Evolutionary conservation across 92 coral and sea anemone species (phyloP).

Genomic region (Blastomussa wellsi): DNA sequence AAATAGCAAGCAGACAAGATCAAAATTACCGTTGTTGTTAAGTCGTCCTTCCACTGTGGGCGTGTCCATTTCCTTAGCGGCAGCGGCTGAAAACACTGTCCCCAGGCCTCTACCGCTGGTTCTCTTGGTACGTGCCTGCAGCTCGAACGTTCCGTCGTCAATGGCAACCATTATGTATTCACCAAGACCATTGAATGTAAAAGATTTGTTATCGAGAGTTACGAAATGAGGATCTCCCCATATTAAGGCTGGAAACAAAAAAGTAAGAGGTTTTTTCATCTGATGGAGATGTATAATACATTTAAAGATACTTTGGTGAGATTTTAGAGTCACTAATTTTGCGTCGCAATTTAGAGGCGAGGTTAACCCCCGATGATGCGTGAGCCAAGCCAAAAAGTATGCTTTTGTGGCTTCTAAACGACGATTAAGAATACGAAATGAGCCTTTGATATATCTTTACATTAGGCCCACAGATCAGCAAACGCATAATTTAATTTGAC

Average conservation of each 20-base stretch:
- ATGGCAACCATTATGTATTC: conserved; percentile 72
- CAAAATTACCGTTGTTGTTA: background rate
- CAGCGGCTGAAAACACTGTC: conserved; percentile 63
- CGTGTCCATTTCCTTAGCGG: conserved; percentile 22
- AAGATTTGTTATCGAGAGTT: conserved; percentile 52
- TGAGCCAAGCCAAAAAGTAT: background rate
- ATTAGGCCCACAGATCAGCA: too few species aligned
- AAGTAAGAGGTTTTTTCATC: background rate
- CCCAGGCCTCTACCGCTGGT: conserved; percentile 68
- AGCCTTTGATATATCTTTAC: too few species aligned
- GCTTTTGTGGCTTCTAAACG: background rate
- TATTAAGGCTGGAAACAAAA: conserved; percentile 49
- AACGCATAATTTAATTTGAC: too few species aligned
- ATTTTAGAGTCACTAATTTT: too few species aligned
- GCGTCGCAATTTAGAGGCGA: background rate
- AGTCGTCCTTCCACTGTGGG: conserved; percentile 33
- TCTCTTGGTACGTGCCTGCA: conserved; percentile 76
- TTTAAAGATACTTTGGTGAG: too few species aligned
- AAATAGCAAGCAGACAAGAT: background rate
- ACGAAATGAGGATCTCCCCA: conserved; percentile 85
- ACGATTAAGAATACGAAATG: background rate
- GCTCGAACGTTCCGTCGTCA: conserved; percentile 67
- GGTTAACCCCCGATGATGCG: too few species aligned
- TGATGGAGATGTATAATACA: background rate
- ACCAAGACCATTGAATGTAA: conserved; percentile 87